Base-by-base conservation (phyloP, 2,113 vertebrate species). In the Helogale parvula region DNA sequence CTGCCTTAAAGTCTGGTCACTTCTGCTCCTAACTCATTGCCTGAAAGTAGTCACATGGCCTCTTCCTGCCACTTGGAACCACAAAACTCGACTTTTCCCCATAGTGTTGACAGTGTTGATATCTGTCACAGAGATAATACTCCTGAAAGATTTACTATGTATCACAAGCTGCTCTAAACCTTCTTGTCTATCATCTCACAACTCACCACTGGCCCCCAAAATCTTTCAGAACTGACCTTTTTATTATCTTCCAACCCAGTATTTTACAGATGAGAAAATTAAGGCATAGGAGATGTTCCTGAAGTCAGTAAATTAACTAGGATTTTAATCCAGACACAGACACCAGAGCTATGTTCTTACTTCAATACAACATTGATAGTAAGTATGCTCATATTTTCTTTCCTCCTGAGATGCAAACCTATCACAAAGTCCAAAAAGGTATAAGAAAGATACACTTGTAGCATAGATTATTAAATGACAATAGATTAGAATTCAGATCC, bases 401-500 rank as follows among this genome's bases (percentile, higher is more conserved):
- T 69, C 4, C 10, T 14, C 3, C 81, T 92, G 21, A 65, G n/a
- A 86, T 65, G 9, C 19, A 85, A 35, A 86, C 45, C n/a, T 57
- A 33, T 76, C 9, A 57, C 29, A 63, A 50, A 92, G 19, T 76
- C 38, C 88, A 54, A 47, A 54, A 13, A 25, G 21, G 45, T 54
- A 0, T 45, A 50, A 35, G 38, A 66, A 66, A 8, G 4, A 4
- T 65, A 17, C 1, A 38, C 7, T 5, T 13, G 1, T 7, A 25
- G 8, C 7, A 25, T 8, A 41, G 5, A 38, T 33, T 29, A 3
- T 45, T 90, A 54, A 23, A 57, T 31, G 6, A 52, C 0, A 45
- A 31, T 1, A 60, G 52, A 7, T 47, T 29, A 27, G 31, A 29
- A 54, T n/a, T 81, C 1, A 57, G 50, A 19, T 83, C 27, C 65